Evolutionary conservation across 2,888 invertebrate genomes (phyloP).

Genomic region (Aleiodes leptofemur): DNA sequence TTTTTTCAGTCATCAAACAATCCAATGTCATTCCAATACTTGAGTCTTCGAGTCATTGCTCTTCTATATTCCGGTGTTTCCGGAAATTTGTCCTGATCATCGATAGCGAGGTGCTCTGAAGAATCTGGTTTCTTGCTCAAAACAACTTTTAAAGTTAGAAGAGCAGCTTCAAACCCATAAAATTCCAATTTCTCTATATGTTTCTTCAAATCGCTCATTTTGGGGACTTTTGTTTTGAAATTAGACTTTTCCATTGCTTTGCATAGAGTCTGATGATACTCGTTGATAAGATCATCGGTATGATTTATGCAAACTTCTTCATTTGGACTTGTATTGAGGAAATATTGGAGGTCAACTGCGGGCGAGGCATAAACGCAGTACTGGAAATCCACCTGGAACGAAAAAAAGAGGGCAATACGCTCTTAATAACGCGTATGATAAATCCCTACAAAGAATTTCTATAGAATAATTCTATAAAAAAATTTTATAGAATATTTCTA

Average conservation of each 20-base stretch:
- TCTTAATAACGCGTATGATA: background rate
- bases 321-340: conserved; percentile 72
- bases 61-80: conserved; percentile 54
- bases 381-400: conserved; percentile 76
- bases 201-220: conserved; percentile 54
- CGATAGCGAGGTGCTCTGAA: conserved; percentile 55
- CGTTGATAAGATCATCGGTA: conserved; percentile 57
- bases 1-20: conserved; percentile 58
- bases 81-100: conserved; percentile 59
- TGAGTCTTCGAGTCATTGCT: conserved; percentile 60
- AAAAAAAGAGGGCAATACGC: background rate
- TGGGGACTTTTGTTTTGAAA: conserved; percentile 64
- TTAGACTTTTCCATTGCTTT: conserved; percentile 61
- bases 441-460: background rate
- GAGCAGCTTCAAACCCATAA: conserved; percentile 59
- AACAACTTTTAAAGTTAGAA: conserved; percentile 61
- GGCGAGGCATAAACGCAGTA: conserved; percentile 73
- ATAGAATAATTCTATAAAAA: too few species aligned
- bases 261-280: conserved; percentile 59
- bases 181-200: conserved; percentile 53
- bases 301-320: conserved; percentile 56
- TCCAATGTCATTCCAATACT: conserved; percentile 60
- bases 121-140: conserved; percentile 56
- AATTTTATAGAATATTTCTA: too few species aligned
- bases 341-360: conserved; percentile 75